A percentile compares a stretch with the other conserved stretches of the same genome.
phyloP scores from a whole-genome alignment of 2,113 vertebrate genomes.

The Gallinago media region DNA sequence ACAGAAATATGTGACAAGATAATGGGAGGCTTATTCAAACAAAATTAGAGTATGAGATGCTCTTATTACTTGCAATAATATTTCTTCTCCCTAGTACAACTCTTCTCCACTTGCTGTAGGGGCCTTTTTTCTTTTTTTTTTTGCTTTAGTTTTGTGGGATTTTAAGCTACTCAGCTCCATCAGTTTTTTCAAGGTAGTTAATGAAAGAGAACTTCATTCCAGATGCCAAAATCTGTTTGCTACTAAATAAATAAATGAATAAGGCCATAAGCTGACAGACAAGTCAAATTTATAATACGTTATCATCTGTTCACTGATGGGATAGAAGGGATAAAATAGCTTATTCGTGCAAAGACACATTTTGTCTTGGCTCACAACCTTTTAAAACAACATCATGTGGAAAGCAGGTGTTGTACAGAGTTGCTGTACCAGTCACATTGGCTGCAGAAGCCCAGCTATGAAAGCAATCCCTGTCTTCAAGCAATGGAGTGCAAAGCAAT shows the following conservation, averaged over 20 bases:
- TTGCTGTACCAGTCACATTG: background rate
- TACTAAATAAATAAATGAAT: conserved; percentile 54
- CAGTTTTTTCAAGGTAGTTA: conserved; percentile 42
- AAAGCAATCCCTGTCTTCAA: background rate
- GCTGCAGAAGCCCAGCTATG: background rate
- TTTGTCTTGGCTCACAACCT: background rate
- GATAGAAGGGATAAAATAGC: background rate
- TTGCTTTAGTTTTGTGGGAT: background rate
- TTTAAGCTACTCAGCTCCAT: conserved; percentile 38
- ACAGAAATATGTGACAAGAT: background rate
- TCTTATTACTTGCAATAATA: background rate
- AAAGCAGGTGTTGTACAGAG: background rate
- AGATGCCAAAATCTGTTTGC: conserved; percentile 45
- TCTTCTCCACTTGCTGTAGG: background rate
- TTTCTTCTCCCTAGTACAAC: background rate
- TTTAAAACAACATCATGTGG: background rate
- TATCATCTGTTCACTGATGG: background rate
- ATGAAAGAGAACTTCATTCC: conserved; percentile 50
- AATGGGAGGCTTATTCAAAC: background rate
- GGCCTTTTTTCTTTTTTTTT: background rate
- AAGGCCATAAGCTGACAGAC: conserved; percentile 2
- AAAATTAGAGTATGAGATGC: background rate
- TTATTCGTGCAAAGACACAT: background rate
- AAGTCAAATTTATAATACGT: conserved; percentile 26
- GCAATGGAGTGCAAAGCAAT: background rate